Base-by-base conservation (phyloP, 2,113 vertebrate genomes). In the Saccopteryx leptura region DNA sequence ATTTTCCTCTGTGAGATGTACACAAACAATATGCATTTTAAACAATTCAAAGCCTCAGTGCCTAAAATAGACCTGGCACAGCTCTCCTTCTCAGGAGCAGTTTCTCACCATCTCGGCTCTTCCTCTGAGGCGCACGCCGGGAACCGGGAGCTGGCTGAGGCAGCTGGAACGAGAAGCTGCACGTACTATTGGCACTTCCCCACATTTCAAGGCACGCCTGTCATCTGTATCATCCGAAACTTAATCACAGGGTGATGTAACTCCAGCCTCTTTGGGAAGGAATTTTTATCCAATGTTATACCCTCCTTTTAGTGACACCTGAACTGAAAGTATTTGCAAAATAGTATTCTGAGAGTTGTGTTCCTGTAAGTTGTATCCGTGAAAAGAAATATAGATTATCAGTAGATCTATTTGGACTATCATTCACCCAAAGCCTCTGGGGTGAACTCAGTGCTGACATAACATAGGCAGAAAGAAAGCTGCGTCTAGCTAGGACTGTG, bases 1-100 rank as follows among this genome's bases (percentile, higher is more conserved):
- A 99, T 99, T 99, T 99, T 98, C 98, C 98, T 99, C 98, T 99
- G 98, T 98, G 99, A 98, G 99, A 99, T 98, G 98, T 99, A 99
- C 99, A 99, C 98, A 99, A 99, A 99, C 99, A 99, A 99, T 99
- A 99, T 99, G 99, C 99, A 99, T 99, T 98, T 99, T 98, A 99
- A 99, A 98, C 98, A 96, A 97, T 94, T 31, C 97, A 81, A 0
- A 98, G 94, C 94, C 92, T 18, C 95, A 71, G 23, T 91, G 97
- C 97, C 96, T 74, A 48, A 95, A 98, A 96, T 60, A 98, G 98
- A 63, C 17, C 1, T n/a, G 92, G 98, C 98, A 96, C 94, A 50
- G 74, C 4, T n/a, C 72, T 76, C 81, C 33, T 95, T 17, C 81
- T 23, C 76, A 13, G 96, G 85, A 98, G 11, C 93, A 0, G 97